These are phyloP conservation scores for Mythimna ferrago DNA, from an alignment of 2,888 invertebrate species.

Conservation along the genomic window DNA sequence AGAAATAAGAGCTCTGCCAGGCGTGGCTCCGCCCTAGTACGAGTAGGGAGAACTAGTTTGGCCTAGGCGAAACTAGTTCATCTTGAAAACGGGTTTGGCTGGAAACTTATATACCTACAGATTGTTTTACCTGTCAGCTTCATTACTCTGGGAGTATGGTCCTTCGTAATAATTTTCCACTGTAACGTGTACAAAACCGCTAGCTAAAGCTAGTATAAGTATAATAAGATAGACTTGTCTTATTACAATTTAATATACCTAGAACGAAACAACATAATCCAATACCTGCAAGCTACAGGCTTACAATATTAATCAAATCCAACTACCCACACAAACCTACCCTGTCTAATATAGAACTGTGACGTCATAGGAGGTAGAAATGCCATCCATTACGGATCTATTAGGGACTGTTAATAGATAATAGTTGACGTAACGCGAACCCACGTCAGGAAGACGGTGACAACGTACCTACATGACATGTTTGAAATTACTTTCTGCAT, in stretches of 20 bases:
- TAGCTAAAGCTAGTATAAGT: too few relatives aligned
- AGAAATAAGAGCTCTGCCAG: too few relatives aligned
- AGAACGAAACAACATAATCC: not conserved
- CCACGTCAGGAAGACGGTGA: conserved; percentile 40
- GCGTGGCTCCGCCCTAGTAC: too few relatives aligned
- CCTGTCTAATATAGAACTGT: not conserved
- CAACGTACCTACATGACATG: conserved; percentile 35
- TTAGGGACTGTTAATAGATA: conserved; percentile 58
- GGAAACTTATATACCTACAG: too few relatives aligned
- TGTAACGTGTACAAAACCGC: too few relatives aligned
- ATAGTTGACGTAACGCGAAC: conserved; percentile 27
- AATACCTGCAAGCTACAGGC: conserved; percentile 7
- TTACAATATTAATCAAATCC: conserved; percentile 46
- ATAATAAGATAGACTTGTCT: not conserved
- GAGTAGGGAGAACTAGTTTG: too few relatives aligned
- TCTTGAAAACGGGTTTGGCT: too few relatives aligned
- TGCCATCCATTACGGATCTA: conserved; percentile 62
- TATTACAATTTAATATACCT: not conserved
- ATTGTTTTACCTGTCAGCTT: too few relatives aligned
- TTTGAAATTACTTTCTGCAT: conserved; percentile 51
- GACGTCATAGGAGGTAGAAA: conserved; percentile 36
- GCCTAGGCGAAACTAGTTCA: too few relatives aligned
- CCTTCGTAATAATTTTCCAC: too few relatives aligned
- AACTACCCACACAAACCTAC: conserved; percentile 7
- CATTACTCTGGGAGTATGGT: too few relatives aligned